Conservation (phyloP, 2,113 vertebrate species). For the Melanostigma gelatinosum region DNA sequence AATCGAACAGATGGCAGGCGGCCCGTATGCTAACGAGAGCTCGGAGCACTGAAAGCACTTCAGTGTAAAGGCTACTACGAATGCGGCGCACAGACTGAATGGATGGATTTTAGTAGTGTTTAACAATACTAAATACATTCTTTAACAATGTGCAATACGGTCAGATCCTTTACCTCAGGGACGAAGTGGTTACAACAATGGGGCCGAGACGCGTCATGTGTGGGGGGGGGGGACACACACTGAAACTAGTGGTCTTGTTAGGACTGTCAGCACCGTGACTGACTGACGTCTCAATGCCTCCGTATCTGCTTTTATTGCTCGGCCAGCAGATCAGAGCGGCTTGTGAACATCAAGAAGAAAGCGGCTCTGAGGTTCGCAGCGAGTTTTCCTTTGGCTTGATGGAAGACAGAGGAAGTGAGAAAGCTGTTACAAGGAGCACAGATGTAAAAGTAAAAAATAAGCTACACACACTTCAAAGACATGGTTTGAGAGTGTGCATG, state of each 20-base stretch:
- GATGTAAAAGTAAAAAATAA: slow-evolving; percentile 13
- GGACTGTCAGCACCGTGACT: slow-evolving; percentile 13
- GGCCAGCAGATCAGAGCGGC: slow-evolving; percentile 29
- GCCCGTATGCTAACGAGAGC: neutral
- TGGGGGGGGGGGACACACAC: neutral
- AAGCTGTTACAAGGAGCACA: slow-evolving; percentile 14
- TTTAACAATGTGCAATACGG: too few species aligned
- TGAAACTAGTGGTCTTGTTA: slow-evolving; percentile 8
- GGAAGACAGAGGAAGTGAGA: slow-evolving; percentile 35
- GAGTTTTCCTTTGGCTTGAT: slow-evolving; percentile 50
- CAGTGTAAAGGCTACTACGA: too few species aligned
- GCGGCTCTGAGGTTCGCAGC: slow-evolving; percentile 10
- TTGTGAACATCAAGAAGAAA: slow-evolving; percentile 34
- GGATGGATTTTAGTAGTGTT: neutral
- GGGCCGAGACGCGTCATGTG: neutral
- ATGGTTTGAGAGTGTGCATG: neutral
- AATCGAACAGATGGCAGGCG: slow-evolving; percentile 11
- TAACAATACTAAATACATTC: too few species aligned
- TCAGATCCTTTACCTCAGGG: too few species aligned
- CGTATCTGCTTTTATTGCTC: slow-evolving; percentile 39
- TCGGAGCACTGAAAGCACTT: too few species aligned
- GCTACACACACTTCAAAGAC: slow-evolving; percentile 37
- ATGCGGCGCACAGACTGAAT: too few species aligned
- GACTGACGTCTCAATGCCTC: slow-evolving; percentile 32
- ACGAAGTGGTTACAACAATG: neutral